Conservation (phyloP, 1,140 invertebrate species). For the Ptiloglossa arizonensis region DNA sequence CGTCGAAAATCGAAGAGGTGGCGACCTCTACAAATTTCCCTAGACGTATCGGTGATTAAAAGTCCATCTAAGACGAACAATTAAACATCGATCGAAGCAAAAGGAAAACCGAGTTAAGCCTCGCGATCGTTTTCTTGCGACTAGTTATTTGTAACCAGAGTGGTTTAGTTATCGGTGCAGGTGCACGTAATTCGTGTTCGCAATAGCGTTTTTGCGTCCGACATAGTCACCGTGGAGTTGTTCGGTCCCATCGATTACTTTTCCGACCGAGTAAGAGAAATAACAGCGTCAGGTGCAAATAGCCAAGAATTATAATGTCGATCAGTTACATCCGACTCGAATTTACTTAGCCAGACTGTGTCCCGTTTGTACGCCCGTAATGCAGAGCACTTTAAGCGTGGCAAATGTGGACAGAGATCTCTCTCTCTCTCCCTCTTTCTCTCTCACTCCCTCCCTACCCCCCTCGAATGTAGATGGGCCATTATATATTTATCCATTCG, state of each 20-base stretch:
- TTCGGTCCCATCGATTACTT: background rate
- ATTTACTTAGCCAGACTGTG: conserved; percentile 25
- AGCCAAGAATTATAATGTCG: conserved; percentile 26
- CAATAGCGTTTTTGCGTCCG: background rate
- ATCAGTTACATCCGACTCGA: conserved; percentile 23
- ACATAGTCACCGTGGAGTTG: too few relatives aligned
- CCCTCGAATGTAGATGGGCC: background rate
- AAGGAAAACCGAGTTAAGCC: too few relatives aligned
- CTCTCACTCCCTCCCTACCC: background rate
- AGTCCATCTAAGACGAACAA: too few relatives aligned
- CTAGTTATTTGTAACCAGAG: too few relatives aligned
- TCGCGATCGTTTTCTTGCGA: too few relatives aligned
- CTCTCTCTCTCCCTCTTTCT: background rate
- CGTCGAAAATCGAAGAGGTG: too few relatives aligned
- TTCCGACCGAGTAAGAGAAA: background rate
- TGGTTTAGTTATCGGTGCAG: too few relatives aligned
- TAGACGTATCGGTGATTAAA: too few relatives aligned
- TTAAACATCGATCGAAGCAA: too few relatives aligned
- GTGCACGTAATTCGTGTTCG: too few relatives aligned
- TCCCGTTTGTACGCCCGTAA: conserved; percentile 31
- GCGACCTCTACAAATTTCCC: too few relatives aligned
- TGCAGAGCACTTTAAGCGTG: conserved; percentile 39
- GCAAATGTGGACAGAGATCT: background rate
- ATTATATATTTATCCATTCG: conserved; percentile 41
- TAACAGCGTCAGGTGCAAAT: background rate